Evolutionary conservation across 1,140 invertebrate species (phyloP).

Genomic region (Drosophila grimshawi): DNA sequence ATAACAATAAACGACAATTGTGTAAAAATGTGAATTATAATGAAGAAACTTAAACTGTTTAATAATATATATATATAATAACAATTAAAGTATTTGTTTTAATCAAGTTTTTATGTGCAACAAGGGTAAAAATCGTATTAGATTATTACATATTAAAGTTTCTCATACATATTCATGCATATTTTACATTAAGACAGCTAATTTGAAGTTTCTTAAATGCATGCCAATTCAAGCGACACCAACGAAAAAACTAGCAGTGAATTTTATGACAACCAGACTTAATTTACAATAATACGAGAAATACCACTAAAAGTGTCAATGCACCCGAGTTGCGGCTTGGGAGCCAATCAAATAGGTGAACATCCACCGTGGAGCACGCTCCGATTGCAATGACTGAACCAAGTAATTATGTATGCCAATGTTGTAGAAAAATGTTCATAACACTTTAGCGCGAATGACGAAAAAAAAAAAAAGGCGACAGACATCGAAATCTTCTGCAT

Average conservation of each 20-base stretch:
- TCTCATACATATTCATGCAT: too few species aligned
- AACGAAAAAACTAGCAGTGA: background rate
- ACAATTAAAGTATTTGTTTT: too few species aligned
- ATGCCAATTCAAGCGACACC: background rate
- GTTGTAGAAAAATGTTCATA: constrained; percentile 71
- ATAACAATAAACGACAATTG: background rate
- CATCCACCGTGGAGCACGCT: constrained; percentile 50
- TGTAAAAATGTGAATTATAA: constrained; percentile 3
- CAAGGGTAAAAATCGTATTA: too few species aligned
- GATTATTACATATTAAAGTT: too few species aligned
- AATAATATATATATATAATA: background rate
- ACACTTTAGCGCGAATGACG: constrained; percentile 61
- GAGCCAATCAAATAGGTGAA: constrained; percentile 17
- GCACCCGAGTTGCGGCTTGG: constrained; percentile 42
- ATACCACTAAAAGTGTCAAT: constrained; percentile 55
- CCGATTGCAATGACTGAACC: constrained; percentile 57
- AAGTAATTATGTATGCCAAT: constrained; percentile 77
- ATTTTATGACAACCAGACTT: constrained; percentile 53
- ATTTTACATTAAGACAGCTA: too few species aligned
- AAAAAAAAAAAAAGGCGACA: constrained; percentile 14
- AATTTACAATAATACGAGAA: constrained; percentile 29
- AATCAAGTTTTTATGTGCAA: too few species aligned
- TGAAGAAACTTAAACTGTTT: constrained; percentile 4
- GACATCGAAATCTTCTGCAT: constrained; percentile 55
- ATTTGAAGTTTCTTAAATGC: background rate